Evolutionary conservation across 2,888 invertebrate genomes (phyloP), one percentile per base, ranked within the genome.

Genomic region (Strigamia transsilvanica): DNA sequence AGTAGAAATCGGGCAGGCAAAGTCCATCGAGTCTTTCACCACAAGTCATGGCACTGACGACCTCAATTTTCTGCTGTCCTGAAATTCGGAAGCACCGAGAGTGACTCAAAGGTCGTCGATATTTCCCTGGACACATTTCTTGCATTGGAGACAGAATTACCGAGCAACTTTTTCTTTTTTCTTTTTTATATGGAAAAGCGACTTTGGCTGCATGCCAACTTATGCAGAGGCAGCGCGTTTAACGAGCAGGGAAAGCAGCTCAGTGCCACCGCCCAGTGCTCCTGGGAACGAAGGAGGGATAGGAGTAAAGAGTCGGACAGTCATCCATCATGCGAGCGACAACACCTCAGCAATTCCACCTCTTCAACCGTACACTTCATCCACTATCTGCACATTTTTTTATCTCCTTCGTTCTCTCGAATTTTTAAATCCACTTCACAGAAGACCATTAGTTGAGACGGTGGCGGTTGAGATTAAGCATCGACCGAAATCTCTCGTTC

Each of bases 121-220:
- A 73, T 73, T 73, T 73, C 73, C 73, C 73, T 73, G 73, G 73
- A 73, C 73, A 73, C 73, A 73, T 73, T 73, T 73, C 73, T 73
- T 73, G 73, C 73, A 73, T 73, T 32, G 73, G 73, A 73, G 73
- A 73, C 73, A 73, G 73, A 73, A 73, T 73, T 73, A 73, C 73
- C 73, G 73, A 73, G 27, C 73, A 73, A 73, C 27, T 32, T 32
- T 73, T 73, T 73, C 32, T 21, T 21, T 18, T 66, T 73, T 73
- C 23, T 73, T 73, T 27, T 73, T 73, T 27, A 15, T 27, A 27
- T 32, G 73, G 73, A 73, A 73, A 73, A 73, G 73, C 15, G 73
- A 73, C 27, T 73, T 73, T 73, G 73, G 73, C 73, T 23, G 27
- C 15, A 32, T 3, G 73, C 73, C 73, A 73, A 73, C 27, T 73